Evolutionary conservation across 2,113 vertebrate genomes (phyloP), one percentile per base, ranked within the genome.

Genomic region (Etheostoma cragini): DNA sequence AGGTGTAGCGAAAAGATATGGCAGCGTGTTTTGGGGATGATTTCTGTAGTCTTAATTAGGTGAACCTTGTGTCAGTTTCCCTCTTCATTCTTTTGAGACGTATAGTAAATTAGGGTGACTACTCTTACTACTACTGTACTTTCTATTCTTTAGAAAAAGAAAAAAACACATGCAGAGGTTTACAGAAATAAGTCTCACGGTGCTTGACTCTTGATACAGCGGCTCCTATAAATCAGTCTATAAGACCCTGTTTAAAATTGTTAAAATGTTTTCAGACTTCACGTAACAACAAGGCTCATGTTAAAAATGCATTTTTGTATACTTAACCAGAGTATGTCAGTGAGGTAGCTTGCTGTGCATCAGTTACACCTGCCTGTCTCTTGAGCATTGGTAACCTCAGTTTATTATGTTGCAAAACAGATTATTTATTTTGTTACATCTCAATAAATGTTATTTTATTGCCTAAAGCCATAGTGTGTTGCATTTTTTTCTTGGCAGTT

Each of bases 351-450:
- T 79, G 65, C 77, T 67, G 78, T 90, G 88, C 82, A 86, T 80
- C 84, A 72, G 57, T 87, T 69, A 85, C 80, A 86, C 76, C 57
- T 89, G 66, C 76, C 73, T 69, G 74, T 90, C 66, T 85, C 76
- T 83, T 84, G 72, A 90, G 70, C 83, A 86, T 91, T 87, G 81
- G 73, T 80, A 78, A 88, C 81, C 64, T 93, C 76, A 85, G 89
- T 96, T 96, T 95, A 91, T 94, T 96, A 95, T 94, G 94, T 95
- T 95, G 95, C 94, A 94, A 94, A 96, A 95, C 96, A 97, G 96
- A 98, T 97, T 95, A 97, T 97, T 97, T 98, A 98, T 97, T 98
- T 97, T 97, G 95, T 97, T 97, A 96, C 96, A 96, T 94, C 95
- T 93, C 94, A 98, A 97, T 97, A 98, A 97, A 98, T 95, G 93